These are phyloP conservation scores for Idaea aversata DNA, from an alignment of 2,888 invertebrate species.

Conservation along the genomic window DNA sequence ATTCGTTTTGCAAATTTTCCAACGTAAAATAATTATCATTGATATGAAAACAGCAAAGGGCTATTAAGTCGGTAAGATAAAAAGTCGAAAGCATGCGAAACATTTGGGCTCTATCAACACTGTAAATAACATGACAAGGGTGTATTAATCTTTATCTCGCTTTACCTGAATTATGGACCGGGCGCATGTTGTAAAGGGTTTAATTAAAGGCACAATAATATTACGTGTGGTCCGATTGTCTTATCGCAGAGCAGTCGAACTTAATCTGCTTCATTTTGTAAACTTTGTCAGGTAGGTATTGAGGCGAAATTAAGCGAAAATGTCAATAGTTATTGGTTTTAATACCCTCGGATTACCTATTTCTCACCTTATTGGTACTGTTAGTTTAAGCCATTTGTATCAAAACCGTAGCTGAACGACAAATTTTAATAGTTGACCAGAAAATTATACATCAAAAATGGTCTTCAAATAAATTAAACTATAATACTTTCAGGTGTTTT, in stretches of 20 bases:
- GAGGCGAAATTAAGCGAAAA: neutral
- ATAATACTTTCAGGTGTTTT: too few species aligned
- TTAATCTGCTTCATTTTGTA: neutral
- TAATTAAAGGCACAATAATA: conserved; percentile 40
- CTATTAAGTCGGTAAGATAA: conserved; percentile 21
- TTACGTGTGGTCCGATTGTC: conserved; percentile 63
- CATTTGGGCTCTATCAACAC: conserved; percentile 47
- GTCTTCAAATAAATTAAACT: too few species aligned
- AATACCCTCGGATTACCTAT: neutral
- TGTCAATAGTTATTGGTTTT: neutral
- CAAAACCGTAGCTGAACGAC: too few species aligned
- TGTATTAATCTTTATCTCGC: conserved; percentile 72
- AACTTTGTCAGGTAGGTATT: neutral
- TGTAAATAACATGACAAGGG: conserved; percentile 74
- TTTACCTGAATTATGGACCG: conserved; percentile 47
- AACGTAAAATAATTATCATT: conserved; percentile 10
- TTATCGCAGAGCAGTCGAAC: conserved; percentile 15
- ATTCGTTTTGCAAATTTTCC: neutral
- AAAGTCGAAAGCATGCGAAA: conserved; percentile 16
- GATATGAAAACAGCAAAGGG: conserved; percentile 24
- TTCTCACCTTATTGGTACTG: neutral
- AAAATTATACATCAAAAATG: too few species aligned
- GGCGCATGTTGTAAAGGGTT: conserved; percentile 50
- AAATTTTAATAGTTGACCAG: too few species aligned
- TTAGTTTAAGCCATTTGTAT: neutral